A percentile compares a stretch with the other conserved stretches of the same genome.
These are phyloP conservation scores for Poeciliopsis infans DNA, from an alignment of 2,797 vertebrate species.

Conservation along the genomic window DNA sequence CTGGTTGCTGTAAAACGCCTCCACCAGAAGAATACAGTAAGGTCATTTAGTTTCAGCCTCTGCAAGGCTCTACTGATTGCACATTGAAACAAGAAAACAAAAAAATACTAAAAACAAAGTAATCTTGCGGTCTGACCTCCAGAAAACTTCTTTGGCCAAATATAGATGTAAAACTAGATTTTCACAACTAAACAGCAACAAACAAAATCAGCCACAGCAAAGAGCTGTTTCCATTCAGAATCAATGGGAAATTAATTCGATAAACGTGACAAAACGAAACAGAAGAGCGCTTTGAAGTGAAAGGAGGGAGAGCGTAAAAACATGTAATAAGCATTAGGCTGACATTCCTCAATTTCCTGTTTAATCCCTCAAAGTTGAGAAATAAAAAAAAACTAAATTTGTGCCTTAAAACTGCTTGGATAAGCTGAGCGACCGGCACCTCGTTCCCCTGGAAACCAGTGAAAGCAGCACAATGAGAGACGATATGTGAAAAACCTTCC, in stretches of 20 bases:
- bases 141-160: constrained; percentile 52
- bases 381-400: constrained; percentile 21
- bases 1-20: constrained; percentile 18
- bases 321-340: constrained; percentile 36
- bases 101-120: not conserved
- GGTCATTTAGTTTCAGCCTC: constrained; percentile 18
- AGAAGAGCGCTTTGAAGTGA: not conserved
- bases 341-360: constrained; percentile 55
- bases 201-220: not conserved
- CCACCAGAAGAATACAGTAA: constrained; percentile 12
- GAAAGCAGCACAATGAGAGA: constrained; percentile 37
- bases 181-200: not conserved
- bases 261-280: not conserved
- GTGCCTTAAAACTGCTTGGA: constrained; percentile 25
- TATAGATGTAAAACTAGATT: constrained; percentile 4
- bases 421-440: constrained; percentile 33
- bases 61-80: constrained; percentile 50
- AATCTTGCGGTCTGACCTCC: constrained; percentile 1
- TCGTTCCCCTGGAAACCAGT: not conserved
- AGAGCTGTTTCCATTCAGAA: not conserved
- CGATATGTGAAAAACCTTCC: constrained; percentile 46
- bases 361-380: constrained; percentile 12
- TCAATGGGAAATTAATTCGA: not conserved
- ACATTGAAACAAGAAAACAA: constrained; percentile 41
- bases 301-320: not conserved